Percentiles rank a stretch among this genome's conserved stretches.
Evolutionary conservation across 2,888 invertebrate genomes (phyloP).

Genomic region (Synanthedon andrenaeformis): DNA sequence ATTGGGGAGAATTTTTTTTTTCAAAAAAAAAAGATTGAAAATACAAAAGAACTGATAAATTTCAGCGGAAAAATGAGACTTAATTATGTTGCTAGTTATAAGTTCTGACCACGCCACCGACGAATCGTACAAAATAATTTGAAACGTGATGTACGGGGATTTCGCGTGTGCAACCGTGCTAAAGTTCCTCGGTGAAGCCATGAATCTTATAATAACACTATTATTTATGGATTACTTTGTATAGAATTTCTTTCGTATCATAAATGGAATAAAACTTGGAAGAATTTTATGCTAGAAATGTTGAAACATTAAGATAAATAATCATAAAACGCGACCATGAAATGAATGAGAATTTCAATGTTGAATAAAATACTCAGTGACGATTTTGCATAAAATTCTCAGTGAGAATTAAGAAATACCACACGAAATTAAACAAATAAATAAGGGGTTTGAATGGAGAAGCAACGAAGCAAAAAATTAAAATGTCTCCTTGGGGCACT

Average conservation of each 20-base stretch:
- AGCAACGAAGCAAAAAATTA: conserved; percentile 1
- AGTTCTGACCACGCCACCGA: background rate
- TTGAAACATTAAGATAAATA: no score
- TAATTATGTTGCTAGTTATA: background rate
- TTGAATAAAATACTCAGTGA: no score
- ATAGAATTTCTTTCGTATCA: no score
- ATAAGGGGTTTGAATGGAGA: conserved; percentile 1
- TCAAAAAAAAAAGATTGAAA: no score
- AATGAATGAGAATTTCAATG: no score
- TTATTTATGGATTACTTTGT: no score
- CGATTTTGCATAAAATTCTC: no score
- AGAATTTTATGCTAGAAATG: no score
- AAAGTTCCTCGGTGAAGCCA: background rate
- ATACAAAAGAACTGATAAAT: background rate
- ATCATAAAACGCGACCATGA: no score
- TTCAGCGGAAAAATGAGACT: background rate
- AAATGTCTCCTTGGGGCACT: background rate
- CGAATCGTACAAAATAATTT: background rate
- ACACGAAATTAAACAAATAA: conserved; percentile 2
- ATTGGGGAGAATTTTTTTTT: no score
- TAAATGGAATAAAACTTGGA: no score
- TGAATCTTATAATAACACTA: no score
- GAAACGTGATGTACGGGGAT: background rate
- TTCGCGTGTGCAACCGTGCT: background rate
- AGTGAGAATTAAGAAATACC: background rate